Evolutionary conservation across 2,113 vertebrate genomes (phyloP).

Genomic region (Leuciscus idus): DNA sequence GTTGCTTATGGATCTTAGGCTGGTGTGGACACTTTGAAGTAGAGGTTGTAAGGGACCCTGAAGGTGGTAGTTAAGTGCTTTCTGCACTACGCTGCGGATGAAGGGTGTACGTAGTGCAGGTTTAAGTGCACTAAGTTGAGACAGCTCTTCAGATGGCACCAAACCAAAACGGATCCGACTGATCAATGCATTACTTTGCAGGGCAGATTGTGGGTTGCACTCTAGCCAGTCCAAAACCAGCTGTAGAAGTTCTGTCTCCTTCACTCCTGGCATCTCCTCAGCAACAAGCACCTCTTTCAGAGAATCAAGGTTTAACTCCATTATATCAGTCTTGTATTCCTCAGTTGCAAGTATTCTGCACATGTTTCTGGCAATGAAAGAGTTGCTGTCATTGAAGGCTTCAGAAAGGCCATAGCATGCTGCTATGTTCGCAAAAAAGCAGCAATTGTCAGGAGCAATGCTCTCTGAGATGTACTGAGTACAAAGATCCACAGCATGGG

Average conservation of each 20-base stretch:
- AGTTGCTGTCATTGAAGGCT: conserved; percentile 75
- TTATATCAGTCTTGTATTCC: conserved; percentile 73
- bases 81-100: conserved; percentile 85
- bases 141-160: conserved; percentile 73
- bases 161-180: conserved; percentile 85
- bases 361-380: conserved; percentile 79
- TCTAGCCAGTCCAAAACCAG: conserved; percentile 87
- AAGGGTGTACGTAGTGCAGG: conserved; percentile 78
- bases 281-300: conserved; percentile 79
- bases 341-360: conserved; percentile 72
- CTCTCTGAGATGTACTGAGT: conserved; percentile 84
- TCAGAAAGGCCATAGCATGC: conserved; percentile 80
- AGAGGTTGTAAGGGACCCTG: conserved; percentile 82
- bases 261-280: conserved; percentile 80
- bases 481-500: conserved; percentile 84
- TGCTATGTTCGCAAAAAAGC: conserved; percentile 87
- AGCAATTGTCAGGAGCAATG: conserved; percentile 82
- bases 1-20: conserved; percentile 75
- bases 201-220: conserved; percentile 76
- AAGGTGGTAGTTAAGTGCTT: conserved; percentile 87
- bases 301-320: conserved; percentile 82
- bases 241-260: conserved; percentile 79
- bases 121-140: conserved; percentile 71
- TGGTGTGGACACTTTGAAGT: conserved; percentile 82
- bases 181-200: conserved; percentile 79